Conservation (phyloP, 2,797 vertebrate genomes). For the Mareca penelope region DNA sequence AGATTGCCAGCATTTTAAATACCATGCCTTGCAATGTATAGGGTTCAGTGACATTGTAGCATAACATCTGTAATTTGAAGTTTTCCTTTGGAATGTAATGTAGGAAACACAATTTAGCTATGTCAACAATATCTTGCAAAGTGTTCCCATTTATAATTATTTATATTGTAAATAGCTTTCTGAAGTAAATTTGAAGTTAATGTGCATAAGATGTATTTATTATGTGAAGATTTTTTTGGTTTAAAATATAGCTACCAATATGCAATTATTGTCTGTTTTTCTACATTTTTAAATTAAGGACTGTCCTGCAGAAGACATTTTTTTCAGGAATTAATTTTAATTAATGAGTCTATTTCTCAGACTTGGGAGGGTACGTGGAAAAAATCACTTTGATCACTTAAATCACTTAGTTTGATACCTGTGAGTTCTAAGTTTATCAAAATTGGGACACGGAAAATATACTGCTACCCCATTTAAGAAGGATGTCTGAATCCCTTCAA, state of each 20-base stretch:
- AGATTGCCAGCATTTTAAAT: slow-evolving; percentile 71
- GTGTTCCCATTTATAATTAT: slow-evolving; percentile 91
- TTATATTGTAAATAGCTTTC: slow-evolving; percentile 93
- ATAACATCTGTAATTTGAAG: slow-evolving; percentile 86
- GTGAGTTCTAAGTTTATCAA: neutral
- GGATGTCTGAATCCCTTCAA: neutral
- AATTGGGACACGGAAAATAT: neutral
- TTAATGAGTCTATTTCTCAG: neutral
- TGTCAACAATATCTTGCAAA: slow-evolving; percentile 86
- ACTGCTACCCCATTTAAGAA: neutral
- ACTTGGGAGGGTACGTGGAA: neutral
- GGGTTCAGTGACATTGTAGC: slow-evolving; percentile 79
- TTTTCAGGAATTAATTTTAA: neutral
- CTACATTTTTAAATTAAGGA: slow-evolving; percentile 60
- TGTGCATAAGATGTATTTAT: slow-evolving; percentile 97
- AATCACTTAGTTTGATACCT: neutral
- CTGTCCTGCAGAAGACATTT: neutral
- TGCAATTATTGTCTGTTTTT: slow-evolving; percentile 74
- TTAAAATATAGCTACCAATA: slow-evolving; percentile 89
- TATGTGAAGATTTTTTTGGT: slow-evolving; percentile 90
- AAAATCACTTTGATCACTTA: neutral
- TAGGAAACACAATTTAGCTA: slow-evolving; percentile 81
- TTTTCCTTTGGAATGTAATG: slow-evolving; percentile 84
- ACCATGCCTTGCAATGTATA: slow-evolving; percentile 79
- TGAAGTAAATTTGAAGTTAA: slow-evolving; percentile 92